phyloP scores from a whole-genome alignment of 1,140 invertebrate species.

The Euborellia annulipes region DNA sequence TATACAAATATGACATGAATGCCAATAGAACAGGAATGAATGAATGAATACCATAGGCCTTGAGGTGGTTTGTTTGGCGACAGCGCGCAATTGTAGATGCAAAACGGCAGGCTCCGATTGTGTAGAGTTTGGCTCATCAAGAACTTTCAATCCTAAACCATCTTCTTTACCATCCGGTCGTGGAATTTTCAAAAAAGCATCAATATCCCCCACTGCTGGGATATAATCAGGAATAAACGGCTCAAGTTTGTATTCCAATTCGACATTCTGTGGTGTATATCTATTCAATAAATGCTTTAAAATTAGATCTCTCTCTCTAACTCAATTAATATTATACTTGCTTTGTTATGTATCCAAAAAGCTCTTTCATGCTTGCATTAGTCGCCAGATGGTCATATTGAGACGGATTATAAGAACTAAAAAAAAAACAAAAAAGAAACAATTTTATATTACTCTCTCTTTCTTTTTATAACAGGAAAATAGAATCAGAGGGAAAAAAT shows the following conservation, averaged over 20 bases:
- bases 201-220: constrained; percentile 94
- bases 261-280: constrained; percentile 83
- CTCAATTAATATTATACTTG: constrained; percentile 26
- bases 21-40: too few relatives aligned
- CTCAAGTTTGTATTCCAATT: constrained; percentile 75
- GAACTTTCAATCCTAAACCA: constrained; percentile 61
- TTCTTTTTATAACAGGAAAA: neutral
- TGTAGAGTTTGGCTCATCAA: constrained; percentile 88
- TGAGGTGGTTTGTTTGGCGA: constrained; percentile 47
- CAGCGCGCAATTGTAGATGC: constrained; percentile 78
- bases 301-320: neutral
- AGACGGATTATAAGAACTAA: constrained; percentile 61
- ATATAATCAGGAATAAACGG: constrained; percentile 96
- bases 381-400: constrained; percentile 72
- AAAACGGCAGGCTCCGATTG: constrained; percentile 92
- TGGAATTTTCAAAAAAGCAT: constrained; percentile 89
- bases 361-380: constrained; percentile 72
- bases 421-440: neutral
- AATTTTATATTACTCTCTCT: neutral
- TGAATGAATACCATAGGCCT: constrained; percentile 28
- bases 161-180: constrained; percentile 59
- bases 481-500: neutral
- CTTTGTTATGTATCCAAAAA: constrained; percentile 87
- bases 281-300: constrained; percentile 28
- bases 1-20: too few relatives aligned